Evolutionary conservation across 2,797 vertebrate species (phyloP).

Genomic region (Megaceryle alcyon): DNA sequence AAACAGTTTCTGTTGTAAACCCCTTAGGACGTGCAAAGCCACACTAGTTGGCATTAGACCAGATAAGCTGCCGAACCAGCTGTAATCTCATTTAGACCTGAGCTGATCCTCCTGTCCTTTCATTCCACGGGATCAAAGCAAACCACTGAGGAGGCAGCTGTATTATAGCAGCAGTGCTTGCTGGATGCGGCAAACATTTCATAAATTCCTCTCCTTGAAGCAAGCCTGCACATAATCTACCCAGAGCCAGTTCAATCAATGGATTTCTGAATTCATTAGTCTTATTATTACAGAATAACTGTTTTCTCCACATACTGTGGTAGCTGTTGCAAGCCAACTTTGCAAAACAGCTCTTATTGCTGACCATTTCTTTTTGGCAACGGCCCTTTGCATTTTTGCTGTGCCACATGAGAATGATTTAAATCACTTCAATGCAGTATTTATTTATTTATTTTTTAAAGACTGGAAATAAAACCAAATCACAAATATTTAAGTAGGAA

Average conservation of each 20-base stretch:
- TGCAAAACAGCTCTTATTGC: conserved; percentile 54
- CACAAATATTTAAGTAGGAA: conserved; percentile 40
- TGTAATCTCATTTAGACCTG: conserved; percentile 99
- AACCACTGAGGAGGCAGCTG: conserved; percentile 87
- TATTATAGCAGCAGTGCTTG: conserved; percentile 80
- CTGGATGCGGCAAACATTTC: conserved; percentile 80
- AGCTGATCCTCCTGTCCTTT: conserved; percentile 98
- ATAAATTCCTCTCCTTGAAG: conserved; percentile 91
- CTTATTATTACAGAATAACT: conserved; percentile 84
- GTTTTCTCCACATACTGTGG: conserved; percentile 67
- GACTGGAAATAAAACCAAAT: conserved; percentile 31
- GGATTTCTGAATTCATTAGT: conserved; percentile 97
- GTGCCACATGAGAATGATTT: conserved; percentile 55
- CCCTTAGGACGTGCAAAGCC: conserved; percentile 89
- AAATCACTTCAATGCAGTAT: conserved; percentile 38
- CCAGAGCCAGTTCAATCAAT: conserved; percentile 95
- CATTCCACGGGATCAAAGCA: conserved; percentile 88
- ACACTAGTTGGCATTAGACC: conserved; percentile 98
- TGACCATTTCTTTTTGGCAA: conserved; percentile 52
- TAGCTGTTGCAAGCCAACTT: conserved; percentile 54
- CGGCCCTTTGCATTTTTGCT: conserved; percentile 20
- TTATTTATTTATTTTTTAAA: neutral
- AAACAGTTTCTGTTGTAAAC: conserved; percentile 91
- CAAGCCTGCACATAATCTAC: conserved; percentile 96
- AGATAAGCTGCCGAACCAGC: conserved; percentile 99